Conservation (phyloP, 2,888 invertebrate genomes). For the Blomia tropicalis region DNA sequence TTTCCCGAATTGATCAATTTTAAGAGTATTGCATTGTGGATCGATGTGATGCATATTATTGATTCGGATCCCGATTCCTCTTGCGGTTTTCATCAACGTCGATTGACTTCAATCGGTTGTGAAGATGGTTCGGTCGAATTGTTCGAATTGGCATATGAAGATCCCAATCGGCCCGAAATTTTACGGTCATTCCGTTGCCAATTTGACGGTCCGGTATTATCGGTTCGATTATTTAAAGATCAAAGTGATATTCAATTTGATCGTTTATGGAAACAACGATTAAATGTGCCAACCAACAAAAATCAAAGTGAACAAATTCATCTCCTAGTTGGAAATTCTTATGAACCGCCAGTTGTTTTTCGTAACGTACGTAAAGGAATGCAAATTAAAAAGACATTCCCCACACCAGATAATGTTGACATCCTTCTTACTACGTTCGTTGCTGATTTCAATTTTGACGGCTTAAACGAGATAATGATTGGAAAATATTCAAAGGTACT, state of each 20-base stretch:
- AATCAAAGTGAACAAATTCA: conserved; percentile 34
- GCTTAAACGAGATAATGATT: conserved; percentile 49
- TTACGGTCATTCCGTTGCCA: conserved; percentile 39
- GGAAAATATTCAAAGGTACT: conserved; percentile 50
- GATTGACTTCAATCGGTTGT: conserved; percentile 46
- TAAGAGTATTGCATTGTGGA: conserved; percentile 38
- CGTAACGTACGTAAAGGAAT: conserved; percentile 35
- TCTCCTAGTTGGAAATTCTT: conserved; percentile 44
- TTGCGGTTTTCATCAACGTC: conserved; percentile 24
- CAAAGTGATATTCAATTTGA: neutral
- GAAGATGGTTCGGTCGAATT: conserved; percentile 47
- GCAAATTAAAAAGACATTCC: conserved; percentile 34
- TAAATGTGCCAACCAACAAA: neutral
- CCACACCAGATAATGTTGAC: conserved; percentile 43
- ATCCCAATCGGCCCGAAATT: conserved; percentile 26
- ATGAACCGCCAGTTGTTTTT: conserved; percentile 45
- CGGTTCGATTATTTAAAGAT: conserved; percentile 40
- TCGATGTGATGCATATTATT: conserved; percentile 31
- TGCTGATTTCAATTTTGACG: conserved; percentile 54
- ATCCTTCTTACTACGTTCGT: conserved; percentile 46
- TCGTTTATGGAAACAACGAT: neutral
- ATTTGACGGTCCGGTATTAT: conserved; percentile 43
- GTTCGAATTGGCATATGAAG: conserved; percentile 40
- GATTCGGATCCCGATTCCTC: neutral
- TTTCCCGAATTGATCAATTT: conserved; percentile 47